Conservation (phyloP, 2,888 invertebrate species). For the Cheilosia grossa region DNA sequence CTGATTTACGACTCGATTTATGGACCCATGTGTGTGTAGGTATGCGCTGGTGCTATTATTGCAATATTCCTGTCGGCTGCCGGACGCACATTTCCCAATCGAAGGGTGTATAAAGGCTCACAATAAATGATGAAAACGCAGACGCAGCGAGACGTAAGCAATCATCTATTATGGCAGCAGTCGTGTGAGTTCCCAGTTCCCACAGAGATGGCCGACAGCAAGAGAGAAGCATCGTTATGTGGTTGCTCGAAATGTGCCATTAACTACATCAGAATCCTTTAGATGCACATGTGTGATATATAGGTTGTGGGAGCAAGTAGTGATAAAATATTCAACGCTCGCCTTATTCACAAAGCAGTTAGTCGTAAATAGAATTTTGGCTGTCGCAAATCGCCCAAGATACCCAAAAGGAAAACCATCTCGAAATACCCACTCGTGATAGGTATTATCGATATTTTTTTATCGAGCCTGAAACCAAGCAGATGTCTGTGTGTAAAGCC, state of each 20-base stretch:
- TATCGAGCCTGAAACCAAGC: not conserved
- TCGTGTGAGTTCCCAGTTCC: not conserved
- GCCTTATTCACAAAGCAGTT: not conserved
- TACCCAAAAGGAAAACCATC: too few relatives aligned
- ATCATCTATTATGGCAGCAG: slow-evolving; percentile 28
- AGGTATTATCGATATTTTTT: not conserved
- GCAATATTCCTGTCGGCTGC: slow-evolving; percentile 1
- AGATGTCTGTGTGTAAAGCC: too few relatives aligned
- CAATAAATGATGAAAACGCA: slow-evolving; percentile 29
- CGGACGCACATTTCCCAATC: not conserved
- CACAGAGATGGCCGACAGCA: not conserved
- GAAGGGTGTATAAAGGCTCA: slow-evolving; percentile 7
- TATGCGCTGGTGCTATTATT: not conserved
- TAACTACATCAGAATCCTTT: slow-evolving; percentile 14
- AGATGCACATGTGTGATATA: not conserved
- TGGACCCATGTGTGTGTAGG: not conserved
- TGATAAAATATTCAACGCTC: not conserved
- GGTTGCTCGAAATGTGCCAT: slow-evolving; percentile 13
- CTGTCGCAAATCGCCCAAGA: not conserved
- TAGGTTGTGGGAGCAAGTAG: not conserved
- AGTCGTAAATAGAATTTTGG: not conserved
- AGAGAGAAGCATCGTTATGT: not conserved
- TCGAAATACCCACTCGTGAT: too few relatives aligned
- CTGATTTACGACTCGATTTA: slow-evolving; percentile 26
- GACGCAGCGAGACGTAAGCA: slow-evolving; percentile 28